Base-by-base conservation (phyloP, 2,888 invertebrate species). In the Andrena bucephala region DNA sequence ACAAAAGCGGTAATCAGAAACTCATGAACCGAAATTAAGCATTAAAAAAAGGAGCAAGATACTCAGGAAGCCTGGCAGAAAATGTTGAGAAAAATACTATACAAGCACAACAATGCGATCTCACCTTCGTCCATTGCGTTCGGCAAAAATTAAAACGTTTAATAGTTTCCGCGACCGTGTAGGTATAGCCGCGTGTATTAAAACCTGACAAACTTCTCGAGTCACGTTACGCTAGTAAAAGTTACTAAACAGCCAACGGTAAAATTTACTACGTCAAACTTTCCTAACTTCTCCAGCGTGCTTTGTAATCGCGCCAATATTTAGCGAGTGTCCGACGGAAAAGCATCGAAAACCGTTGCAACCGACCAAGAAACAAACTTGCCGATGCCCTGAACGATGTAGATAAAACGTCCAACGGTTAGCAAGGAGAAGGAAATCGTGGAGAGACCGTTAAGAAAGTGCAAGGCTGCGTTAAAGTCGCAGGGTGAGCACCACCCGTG, bases 391-490 rank as follows among this genome's bases (percentile, higher is more conserved):
- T 3, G 33, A 1, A 63, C 79, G 84, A 86, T 85, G 85, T 81
- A 77, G 73, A 42, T 42, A 60, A 60, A 70, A 48, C 60, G 70
- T 75, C 78, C 83, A 76, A 68, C 71, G 36, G 48, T n/a, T 27
- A 33, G 13, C 68, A 57, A 81, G 81, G 29, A 67, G 63, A 69
- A 62, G 52, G 63, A 75, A 67, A 69, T 81, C 77, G 62, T 54
- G 33, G 42, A 33, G 36, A 81, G 77, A 65, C 74, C 75, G 87
- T 89, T 87, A 62, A 76, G 78, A 77, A 77, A 77, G 62, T 48
- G 42, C 29, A 24, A 50, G 60, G 54, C 16, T 77, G 69, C 71
- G 72, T 81, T 67, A 70, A 82, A 77, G 69, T 52, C 27, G 24
- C 20, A 16, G 67, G 69, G 54, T 54, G 74, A 29, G 7, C 70